Conservation (phyloP, 92 coral and sea anemone genomes). For the Parazoanthus atlanticus region DNA sequence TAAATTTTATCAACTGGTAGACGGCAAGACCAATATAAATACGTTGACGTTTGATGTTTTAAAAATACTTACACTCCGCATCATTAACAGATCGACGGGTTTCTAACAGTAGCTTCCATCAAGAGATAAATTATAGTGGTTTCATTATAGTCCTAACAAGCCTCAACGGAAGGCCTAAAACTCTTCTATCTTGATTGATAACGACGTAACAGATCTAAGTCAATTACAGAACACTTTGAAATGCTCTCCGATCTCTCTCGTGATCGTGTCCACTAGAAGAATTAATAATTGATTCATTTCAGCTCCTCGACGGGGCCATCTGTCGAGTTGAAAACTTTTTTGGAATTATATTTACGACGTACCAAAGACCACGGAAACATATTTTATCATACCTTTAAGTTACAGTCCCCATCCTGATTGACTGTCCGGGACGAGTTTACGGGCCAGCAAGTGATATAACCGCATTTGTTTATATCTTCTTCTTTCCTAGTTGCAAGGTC, state of each 20-base stretch:
- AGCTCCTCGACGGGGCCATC: background rate
- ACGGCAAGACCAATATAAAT: background rate
- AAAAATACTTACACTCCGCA: background rate
- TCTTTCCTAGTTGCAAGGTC: constrained; percentile 66
- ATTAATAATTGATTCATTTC: constrained; percentile 29
- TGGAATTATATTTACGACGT: background rate
- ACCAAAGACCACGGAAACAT: background rate
- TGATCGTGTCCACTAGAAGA: background rate
- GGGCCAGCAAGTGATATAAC: constrained; percentile 76
- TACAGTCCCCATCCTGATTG: constrained; percentile 11
- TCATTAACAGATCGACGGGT: background rate
- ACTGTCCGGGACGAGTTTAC: constrained; percentile 56
- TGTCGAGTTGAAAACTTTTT: background rate
- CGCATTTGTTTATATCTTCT: constrained; percentile 56
- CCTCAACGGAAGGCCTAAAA: background rate
- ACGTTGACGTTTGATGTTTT: background rate
- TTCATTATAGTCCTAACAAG: no score
- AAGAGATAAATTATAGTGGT: background rate
- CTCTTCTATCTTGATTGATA: background rate
- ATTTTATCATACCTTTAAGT: constrained; percentile 19
- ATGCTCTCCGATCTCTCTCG: background rate
- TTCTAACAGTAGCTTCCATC: background rate
- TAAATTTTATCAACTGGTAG: no score
- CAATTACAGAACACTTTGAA: background rate
- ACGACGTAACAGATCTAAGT: background rate